phyloP scores from a whole-genome alignment of 2,113 vertebrate genomes.

The Nothocercus nigrocapillus region DNA sequence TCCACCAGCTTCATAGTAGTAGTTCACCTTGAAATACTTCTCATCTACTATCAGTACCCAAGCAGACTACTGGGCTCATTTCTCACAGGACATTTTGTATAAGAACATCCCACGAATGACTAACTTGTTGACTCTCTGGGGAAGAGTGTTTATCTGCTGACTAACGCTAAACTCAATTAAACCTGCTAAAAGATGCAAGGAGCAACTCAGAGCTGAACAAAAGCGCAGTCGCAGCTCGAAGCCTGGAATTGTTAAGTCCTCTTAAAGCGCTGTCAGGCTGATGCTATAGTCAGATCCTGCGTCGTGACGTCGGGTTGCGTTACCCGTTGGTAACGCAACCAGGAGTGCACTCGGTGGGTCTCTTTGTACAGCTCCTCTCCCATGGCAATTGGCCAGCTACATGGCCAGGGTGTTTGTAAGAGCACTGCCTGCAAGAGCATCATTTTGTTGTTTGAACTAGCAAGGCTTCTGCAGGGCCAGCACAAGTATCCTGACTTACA shows the following conservation, averaged over 20 bases:
- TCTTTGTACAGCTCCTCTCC: background rate
- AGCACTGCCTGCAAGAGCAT: background rate
- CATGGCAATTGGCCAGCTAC: fast-evolving
- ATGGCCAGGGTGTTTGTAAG: background rate
- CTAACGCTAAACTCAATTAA: background rate
- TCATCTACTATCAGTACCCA: fast-evolving
- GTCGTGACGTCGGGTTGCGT: background rate
- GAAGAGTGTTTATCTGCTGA: constrained; percentile 10
- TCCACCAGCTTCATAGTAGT: background rate
- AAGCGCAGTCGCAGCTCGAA: background rate
- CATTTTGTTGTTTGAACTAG: background rate
- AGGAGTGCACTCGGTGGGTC: background rate
- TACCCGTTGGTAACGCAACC: background rate
- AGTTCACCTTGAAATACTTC: background rate
- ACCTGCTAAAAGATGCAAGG: background rate
- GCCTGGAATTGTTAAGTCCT: background rate
- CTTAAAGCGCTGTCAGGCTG: background rate
- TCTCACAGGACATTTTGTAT: background rate
- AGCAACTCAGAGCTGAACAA: background rate
- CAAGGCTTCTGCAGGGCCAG: background rate
- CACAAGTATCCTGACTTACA: background rate
- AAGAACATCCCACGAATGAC: background rate
- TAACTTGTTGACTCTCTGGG: background rate
- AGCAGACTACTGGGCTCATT: background rate
- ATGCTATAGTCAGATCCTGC: background rate